Conservation (phyloP, 2,797 vertebrate genomes). For the Melanotaenia trifasciata region DNA sequence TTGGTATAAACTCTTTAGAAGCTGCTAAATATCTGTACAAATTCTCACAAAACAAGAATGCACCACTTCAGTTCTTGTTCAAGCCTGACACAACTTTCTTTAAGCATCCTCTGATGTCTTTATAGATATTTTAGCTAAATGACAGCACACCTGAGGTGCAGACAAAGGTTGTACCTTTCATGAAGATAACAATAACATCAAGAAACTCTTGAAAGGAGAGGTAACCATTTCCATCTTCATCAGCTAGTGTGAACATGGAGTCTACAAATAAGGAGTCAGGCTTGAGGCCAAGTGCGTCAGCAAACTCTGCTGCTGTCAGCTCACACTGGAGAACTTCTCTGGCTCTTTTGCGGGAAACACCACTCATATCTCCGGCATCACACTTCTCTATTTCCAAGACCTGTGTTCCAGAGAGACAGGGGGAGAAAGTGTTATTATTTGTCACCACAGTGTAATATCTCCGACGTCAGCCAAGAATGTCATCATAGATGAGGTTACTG, state of each 20-base stretch:
- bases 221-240: conserved; percentile 96
- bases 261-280: conserved; percentile 92
- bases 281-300: conserved; percentile 91
- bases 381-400: conserved; percentile 90
- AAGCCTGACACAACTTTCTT: not conserved
- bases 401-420: conserved; percentile 67
- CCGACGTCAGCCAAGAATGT: conserved; percentile 50
- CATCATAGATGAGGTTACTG: conserved; percentile 47
- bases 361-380: conserved; percentile 85
- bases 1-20: fast-evolving
- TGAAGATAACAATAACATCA: conserved; percentile 93
- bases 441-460: conserved; percentile 41
- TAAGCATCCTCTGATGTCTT: not conserved
- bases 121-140: not conserved
- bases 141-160: not conserved
- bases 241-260: conserved; percentile 95
- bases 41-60: not conserved
- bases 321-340: conserved; percentile 91
- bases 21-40: not conserved
- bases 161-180: conserved; percentile 71
- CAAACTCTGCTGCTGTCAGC: conserved; percentile 91
- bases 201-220: conserved; percentile 96
- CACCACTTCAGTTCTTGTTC: not conserved
- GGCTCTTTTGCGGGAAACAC: conserved; percentile 82
- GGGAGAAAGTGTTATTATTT: conserved; percentile 36